Evolutionary conservation across 2,888 invertebrate species (phyloP).

Genomic region (Gnatocerus cornutus): DNA sequence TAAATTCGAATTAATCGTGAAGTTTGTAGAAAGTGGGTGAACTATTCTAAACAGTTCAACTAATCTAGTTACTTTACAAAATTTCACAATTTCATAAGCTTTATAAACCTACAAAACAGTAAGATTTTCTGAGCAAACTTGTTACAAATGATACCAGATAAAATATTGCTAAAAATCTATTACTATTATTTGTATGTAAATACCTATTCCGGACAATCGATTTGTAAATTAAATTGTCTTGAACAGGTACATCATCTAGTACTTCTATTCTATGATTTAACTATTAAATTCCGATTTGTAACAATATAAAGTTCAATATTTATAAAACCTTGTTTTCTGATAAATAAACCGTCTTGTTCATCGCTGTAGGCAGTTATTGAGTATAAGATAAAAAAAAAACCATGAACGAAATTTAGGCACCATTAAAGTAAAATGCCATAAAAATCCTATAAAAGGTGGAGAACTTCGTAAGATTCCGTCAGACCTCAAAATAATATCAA

Average conservation of each 20-base stretch:
- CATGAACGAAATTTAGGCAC: constrained; percentile 3
- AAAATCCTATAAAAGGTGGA: neutral
- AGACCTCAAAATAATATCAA: constrained; percentile 30
- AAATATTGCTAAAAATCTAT: constrained; percentile 19
- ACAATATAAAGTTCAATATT: constrained; percentile 12
- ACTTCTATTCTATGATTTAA: neutral
- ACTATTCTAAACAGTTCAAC: neutral
- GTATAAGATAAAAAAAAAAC: constrained; percentile 7
- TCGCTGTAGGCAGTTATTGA: constrained; percentile 20
- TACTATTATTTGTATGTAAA: neutral
- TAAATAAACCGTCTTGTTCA: neutral
- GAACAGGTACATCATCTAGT: too few relatives aligned
- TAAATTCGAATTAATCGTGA: constrained; percentile 10
- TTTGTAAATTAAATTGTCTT: too few relatives aligned
- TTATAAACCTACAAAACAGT: constrained; percentile 24
- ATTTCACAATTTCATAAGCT: constrained; percentile 3
- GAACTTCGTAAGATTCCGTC: neutral
- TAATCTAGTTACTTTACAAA: neutral
- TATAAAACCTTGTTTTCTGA: constrained; percentile 13
- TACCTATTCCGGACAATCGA: too few relatives aligned
- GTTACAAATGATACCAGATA: neutral
- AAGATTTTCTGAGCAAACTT: constrained; percentile 13
- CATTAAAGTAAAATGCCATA: constrained; percentile 4
- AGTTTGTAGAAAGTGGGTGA: neutral
- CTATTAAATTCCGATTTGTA: constrained; percentile 3